Percentiles rank a stretch among this genome's conserved stretches.
phyloP scores from a whole-genome alignment of 2,888 invertebrate species.

The Hedya salicella region DNA sequence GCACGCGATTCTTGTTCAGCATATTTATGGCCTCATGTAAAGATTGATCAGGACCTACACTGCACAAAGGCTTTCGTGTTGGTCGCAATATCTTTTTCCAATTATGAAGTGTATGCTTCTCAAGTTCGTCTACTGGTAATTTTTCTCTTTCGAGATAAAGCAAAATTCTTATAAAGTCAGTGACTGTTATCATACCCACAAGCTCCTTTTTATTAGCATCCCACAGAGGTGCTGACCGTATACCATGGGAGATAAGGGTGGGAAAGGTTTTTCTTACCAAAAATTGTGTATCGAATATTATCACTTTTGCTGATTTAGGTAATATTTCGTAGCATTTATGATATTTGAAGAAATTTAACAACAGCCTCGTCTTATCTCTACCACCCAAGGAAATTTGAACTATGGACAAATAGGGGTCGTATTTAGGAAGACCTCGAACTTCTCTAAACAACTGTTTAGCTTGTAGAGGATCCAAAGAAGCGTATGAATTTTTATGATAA shows the following conservation, averaged over 20 bases:
- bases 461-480: slow-evolving; percentile 77
- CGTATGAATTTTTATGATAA: slow-evolving; percentile 81
- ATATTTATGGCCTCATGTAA: slow-evolving; percentile 80
- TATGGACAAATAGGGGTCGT: slow-evolving; percentile 80
- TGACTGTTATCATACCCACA: slow-evolving; percentile 81
- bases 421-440: slow-evolving; percentile 78
- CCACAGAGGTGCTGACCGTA: slow-evolving; percentile 80
- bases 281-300: slow-evolving; percentile 81
- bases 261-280: slow-evolving; percentile 80
- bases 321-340: slow-evolving; percentile 82
- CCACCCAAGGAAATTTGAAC: slow-evolving; percentile 82
- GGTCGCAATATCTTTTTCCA: slow-evolving; percentile 77
- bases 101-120: slow-evolving; percentile 76
- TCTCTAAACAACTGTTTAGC: slow-evolving; percentile 80
- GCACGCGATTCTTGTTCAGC: slow-evolving; percentile 74
- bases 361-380: slow-evolving; percentile 77
- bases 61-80: slow-evolving; percentile 73
- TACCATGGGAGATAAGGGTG: slow-evolving; percentile 79
- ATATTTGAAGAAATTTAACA: slow-evolving; percentile 81
- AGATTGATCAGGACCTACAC: slow-evolving; percentile 76
- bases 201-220: slow-evolving; percentile 76
- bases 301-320: slow-evolving; percentile 81
- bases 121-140: slow-evolving; percentile 76
- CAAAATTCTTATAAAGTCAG: slow-evolving; percentile 79
- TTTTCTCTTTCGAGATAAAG: slow-evolving; percentile 74